Evolutionary conservation across 1,140 invertebrate genomes (phyloP).

Genomic region (Sitophilus oryzae): DNA sequence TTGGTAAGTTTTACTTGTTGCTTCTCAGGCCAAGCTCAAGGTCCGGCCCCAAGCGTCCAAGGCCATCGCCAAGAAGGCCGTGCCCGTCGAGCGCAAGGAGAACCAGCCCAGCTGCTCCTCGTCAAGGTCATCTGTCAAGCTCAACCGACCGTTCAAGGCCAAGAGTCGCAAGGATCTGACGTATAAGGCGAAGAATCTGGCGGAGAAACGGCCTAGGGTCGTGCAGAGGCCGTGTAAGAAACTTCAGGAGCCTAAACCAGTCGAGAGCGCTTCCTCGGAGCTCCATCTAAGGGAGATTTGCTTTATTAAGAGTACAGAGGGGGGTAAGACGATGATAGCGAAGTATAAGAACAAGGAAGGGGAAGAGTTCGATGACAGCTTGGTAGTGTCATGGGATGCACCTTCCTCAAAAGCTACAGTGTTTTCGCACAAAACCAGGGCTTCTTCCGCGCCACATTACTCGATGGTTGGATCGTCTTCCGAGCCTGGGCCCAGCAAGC

Average conservation of each 20-base stretch:
- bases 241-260: constrained; percentile 12
- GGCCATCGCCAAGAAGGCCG: constrained; percentile 7
- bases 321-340: constrained; percentile 37
- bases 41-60: background rate
- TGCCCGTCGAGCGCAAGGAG: constrained; percentile 35
- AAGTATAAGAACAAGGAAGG: constrained; percentile 34
- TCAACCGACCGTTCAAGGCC: constrained; percentile 28
- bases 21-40: constrained; percentile 35
- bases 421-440: constrained; percentile 30
- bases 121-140: constrained; percentile 13
- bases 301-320: constrained; percentile 35
- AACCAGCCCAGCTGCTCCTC: constrained; percentile 38
- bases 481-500: constrained; percentile 31
- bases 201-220: constrained; percentile 22
- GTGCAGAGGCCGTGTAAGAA: constrained; percentile 12
- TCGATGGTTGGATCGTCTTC: constrained; percentile 19
- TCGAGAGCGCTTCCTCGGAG: constrained; percentile 12
- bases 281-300: constrained; percentile 37
- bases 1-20: constrained; percentile 38
- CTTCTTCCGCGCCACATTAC: constrained; percentile 10
- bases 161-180: constrained; percentile 29
- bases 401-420: constrained; percentile 29
- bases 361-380: constrained; percentile 28
- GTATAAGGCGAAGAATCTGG: constrained; percentile 29
- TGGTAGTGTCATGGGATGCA: constrained; percentile 37